phyloP scores from a whole-genome alignment of 2,888 invertebrate genomes.

The Hydraecia micacea region DNA sequence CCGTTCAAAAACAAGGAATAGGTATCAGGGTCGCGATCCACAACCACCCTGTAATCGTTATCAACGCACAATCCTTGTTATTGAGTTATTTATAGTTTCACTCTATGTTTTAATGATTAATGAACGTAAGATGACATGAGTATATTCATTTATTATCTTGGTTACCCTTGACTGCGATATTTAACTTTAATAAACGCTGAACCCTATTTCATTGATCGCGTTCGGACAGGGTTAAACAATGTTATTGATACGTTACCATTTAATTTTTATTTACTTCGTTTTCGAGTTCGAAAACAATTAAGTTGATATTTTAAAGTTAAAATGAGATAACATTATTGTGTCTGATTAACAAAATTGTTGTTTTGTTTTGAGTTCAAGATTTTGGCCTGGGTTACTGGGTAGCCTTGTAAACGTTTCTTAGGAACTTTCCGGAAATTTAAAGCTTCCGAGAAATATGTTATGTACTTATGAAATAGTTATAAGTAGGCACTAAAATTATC shows the following conservation, averaged over 20 bases:
- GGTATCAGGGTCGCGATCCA: constrained; percentile 33
- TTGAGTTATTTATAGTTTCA: constrained; percentile 44
- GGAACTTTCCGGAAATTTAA: background rate
- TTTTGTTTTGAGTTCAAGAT: background rate
- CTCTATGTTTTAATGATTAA: constrained; percentile 31
- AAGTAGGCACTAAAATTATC: constrained; percentile 8
- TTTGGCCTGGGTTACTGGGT: background rate
- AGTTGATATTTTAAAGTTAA: constrained; percentile 8
- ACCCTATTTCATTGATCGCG: constrained; percentile 24
- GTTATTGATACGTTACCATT: constrained; percentile 15
- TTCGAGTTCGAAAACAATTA: constrained; percentile 19
- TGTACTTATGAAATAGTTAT: background rate
- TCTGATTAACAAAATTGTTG: background rate
- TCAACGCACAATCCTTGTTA: constrained; percentile 44
- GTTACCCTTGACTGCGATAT: constrained; percentile 46
- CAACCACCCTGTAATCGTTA: constrained; percentile 30
- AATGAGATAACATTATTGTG: constrained; percentile 11
- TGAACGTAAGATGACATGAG: constrained; percentile 34
- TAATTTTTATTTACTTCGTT: constrained; percentile 18
- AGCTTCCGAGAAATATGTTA: background rate
- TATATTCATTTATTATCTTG: constrained; percentile 38
- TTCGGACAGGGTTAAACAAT: constrained; percentile 29
- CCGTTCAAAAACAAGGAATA: constrained; percentile 36
- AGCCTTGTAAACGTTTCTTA: background rate
- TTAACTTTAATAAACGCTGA: constrained; percentile 37